Evolutionary conservation across 2,888 invertebrate genomes (phyloP).

Genomic region (Lapara coniferarum): DNA sequence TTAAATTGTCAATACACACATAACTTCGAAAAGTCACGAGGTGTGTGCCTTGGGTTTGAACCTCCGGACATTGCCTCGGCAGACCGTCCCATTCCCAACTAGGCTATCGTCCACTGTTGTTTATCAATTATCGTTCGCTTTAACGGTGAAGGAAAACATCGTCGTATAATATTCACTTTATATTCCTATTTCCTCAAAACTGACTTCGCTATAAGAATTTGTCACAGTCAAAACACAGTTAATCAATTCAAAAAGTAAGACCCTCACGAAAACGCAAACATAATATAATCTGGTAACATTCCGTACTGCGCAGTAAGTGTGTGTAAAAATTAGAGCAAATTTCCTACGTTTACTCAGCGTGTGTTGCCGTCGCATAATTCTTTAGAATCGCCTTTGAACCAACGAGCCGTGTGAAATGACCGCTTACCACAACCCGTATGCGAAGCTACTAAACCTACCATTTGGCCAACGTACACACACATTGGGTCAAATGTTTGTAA

Average conservation of each 20-base stretch:
- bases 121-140: too few species aligned
- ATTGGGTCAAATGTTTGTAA: conserved; percentile 16
- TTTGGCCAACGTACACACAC: conserved; percentile 21
- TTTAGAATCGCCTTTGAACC: conserved; percentile 32
- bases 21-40: too few species aligned
- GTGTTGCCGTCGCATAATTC: conserved; percentile 32
- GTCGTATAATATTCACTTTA: too few species aligned
- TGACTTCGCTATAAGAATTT: too few species aligned
- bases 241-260: not conserved
- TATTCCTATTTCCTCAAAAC: too few species aligned
- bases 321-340: conserved; percentile 1
- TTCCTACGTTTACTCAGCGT: not conserved
- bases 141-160: too few species aligned
- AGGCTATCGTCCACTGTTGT: too few species aligned
- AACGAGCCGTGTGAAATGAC: conserved; percentile 34
- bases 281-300: conserved; percentile 2
- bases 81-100: too few species aligned
- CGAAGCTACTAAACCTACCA: conserved; percentile 27
- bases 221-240: too few species aligned
- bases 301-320: not conserved
- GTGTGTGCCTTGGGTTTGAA: too few species aligned
- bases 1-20: conserved; percentile 37
- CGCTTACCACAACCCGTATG: conserved; percentile 32
- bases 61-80: too few species aligned
- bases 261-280: not conserved